Conservation (phyloP, 2,888 invertebrate genomes). For the Andrena haemorrhoa region DNA sequence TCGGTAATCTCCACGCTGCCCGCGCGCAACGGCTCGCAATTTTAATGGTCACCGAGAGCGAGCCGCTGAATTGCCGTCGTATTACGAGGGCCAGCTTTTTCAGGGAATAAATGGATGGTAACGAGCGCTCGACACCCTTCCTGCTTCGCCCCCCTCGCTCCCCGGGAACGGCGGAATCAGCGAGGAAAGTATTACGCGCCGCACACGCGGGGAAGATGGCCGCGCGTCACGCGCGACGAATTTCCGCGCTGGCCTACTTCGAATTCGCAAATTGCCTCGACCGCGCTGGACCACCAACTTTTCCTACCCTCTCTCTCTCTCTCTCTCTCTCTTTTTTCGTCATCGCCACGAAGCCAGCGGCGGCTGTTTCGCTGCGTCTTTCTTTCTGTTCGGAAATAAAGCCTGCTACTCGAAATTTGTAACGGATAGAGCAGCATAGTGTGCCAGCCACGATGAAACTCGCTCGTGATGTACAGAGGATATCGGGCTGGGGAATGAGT, state of each 20-base stretch:
- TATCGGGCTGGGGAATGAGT: background rate
- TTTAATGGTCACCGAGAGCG: conserved; percentile 36
- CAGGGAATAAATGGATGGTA: conserved; percentile 27
- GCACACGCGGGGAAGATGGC: background rate
- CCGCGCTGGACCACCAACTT: conserved; percentile 28
- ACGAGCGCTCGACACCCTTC: conserved; percentile 11
- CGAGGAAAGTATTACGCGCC: background rate
- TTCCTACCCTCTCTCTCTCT: background rate
- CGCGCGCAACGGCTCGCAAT: conserved; percentile 17
- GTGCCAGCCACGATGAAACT: background rate
- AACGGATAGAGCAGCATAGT: background rate
- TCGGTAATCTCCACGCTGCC: conserved; percentile 55
- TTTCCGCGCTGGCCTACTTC: conserved; percentile 25
- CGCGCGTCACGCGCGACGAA: conserved; percentile 4
- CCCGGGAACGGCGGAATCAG: background rate
- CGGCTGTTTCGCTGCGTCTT: background rate
- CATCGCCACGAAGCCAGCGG: background rate
- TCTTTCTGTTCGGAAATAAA: background rate
- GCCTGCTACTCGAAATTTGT: background rate
- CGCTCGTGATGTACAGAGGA: background rate
- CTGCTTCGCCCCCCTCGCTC: background rate
- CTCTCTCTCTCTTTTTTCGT: no score
- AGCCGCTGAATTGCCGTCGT: conserved; percentile 3
- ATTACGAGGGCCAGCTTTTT: conserved; percentile 19
- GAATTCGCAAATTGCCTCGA: conserved; percentile 36